Percentiles rank a stretch among this genome's conserved stretches.
phyloP scores from a whole-genome alignment of 2,888 invertebrate genomes.

The Caenorhabditis angaria region DNA sequence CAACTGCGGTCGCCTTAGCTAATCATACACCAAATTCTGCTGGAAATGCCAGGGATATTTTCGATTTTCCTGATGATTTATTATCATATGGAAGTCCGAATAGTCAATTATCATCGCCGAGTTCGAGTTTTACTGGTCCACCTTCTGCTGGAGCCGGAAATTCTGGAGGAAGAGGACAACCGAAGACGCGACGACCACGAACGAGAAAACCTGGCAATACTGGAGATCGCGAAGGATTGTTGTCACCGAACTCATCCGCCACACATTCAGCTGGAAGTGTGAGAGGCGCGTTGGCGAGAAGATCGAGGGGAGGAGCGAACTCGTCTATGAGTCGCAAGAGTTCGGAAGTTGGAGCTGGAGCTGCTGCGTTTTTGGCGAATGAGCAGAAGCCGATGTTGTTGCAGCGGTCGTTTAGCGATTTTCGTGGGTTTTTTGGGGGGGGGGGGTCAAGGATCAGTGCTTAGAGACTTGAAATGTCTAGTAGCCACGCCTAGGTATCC shows the following conservation, averaged over 20 bases:
- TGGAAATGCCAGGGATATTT: slow-evolving; percentile 17
- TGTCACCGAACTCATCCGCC: neutral
- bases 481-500: too few relatives aligned
- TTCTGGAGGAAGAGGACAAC: neutral
- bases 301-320: slow-evolving; percentile 13
- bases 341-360: slow-evolving; percentile 33
- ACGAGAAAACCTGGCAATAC: slow-evolving; percentile 20
- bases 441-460: too few relatives aligned
- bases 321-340: slow-evolving; percentile 16
- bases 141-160: slow-evolving; percentile 10
- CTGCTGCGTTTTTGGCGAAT: neutral
- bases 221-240: neutral
- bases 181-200: slow-evolving; percentile 18
- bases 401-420: slow-evolving; percentile 48
- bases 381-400: slow-evolving; percentile 20
- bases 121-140: neutral
- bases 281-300: slow-evolving; percentile 18
- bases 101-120: neutral
- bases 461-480: too few relatives aligned
- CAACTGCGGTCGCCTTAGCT: slow-evolving; percentile 41
- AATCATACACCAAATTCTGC: slow-evolving; percentile 10
- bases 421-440: slow-evolving; percentile 11
- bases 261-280: slow-evolving; percentile 16
- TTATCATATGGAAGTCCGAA: neutral
- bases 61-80: slow-evolving; percentile 38